phyloP scores from a whole-genome alignment of 2,113 vertebrate species.

The Callionymus lyra region DNA sequence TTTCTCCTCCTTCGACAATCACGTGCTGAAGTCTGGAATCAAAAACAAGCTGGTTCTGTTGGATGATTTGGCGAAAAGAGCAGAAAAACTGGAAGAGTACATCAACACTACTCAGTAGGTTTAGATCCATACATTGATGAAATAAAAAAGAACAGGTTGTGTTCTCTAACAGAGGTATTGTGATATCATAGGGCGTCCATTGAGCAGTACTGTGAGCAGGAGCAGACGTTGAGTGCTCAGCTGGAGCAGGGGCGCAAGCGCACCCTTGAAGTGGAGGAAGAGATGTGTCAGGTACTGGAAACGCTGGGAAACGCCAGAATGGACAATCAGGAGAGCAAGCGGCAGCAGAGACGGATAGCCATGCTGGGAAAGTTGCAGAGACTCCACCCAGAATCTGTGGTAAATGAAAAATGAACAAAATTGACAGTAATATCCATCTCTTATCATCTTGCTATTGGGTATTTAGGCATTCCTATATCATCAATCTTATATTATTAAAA shows the following conservation, averaged over 20 bases:
- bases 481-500: too few species aligned
- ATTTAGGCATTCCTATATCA: too few species aligned
- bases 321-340: constrained; percentile 77
- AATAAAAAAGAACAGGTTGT: too few species aligned
- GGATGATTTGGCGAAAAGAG: constrained; percentile 70
- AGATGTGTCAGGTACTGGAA: constrained; percentile 64
- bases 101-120: constrained; percentile 74
- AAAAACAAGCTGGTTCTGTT: constrained; percentile 69
- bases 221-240: constrained; percentile 64
- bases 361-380: constrained; percentile 74
- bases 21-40: constrained; percentile 65
- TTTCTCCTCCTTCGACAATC: too few species aligned
- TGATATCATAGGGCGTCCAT: constrained; percentile 60
- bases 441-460: too few species aligned
- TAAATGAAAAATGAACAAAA: constrained; percentile 43
- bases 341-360: constrained; percentile 75
- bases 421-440: too few species aligned
- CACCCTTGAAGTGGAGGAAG: constrained; percentile 69
- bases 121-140: neutral
- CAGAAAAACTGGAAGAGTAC: constrained; percentile 82
- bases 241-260: constrained; percentile 61
- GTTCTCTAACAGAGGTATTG: too few species aligned
- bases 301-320: constrained; percentile 78
- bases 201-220: constrained; percentile 64
- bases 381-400: constrained; percentile 80